phyloP scores from a whole-genome alignment of 2,113 vertebrate genomes.

The Strix aluco region DNA sequence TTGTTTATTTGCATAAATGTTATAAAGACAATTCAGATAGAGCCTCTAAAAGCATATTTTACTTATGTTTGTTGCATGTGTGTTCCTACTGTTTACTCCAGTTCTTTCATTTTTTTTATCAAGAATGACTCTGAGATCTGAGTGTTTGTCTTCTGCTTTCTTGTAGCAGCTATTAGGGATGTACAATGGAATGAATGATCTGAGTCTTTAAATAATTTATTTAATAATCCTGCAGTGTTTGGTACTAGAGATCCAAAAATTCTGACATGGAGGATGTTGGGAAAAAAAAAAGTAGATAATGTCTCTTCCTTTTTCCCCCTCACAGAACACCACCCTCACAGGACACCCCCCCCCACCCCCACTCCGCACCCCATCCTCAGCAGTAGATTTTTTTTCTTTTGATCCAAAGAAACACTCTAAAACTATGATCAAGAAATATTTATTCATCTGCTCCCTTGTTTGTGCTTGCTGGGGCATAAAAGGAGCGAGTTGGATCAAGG shows the following conservation, averaged over 20 bases:
- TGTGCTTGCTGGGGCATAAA: background rate
- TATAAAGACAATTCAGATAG: background rate
- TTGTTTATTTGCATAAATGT: constrained; percentile 3
- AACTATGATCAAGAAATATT: background rate
- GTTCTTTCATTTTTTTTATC: background rate
- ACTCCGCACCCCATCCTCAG: background rate
- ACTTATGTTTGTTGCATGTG: background rate
- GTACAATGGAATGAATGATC: background rate
- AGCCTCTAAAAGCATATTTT: background rate
- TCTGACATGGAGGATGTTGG: background rate
- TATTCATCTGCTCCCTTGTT: background rate
- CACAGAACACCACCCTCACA: background rate
- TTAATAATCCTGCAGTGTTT: background rate
- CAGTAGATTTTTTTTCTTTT: background rate
- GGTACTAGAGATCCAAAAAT: background rate
- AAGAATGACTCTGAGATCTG: background rate
- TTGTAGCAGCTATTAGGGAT: background rate
- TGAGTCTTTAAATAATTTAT: background rate
- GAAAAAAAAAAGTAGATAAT: background rate
- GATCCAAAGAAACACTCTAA: background rate
- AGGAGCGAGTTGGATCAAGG: background rate
- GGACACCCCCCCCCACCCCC: too few relatives aligned
- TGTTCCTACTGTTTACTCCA: background rate
- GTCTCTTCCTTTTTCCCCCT: background rate
- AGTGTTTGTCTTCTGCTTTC: background rate